Conservation (phyloP, 2,113 vertebrate genomes). For the Grammomys dolichurus region DNA sequence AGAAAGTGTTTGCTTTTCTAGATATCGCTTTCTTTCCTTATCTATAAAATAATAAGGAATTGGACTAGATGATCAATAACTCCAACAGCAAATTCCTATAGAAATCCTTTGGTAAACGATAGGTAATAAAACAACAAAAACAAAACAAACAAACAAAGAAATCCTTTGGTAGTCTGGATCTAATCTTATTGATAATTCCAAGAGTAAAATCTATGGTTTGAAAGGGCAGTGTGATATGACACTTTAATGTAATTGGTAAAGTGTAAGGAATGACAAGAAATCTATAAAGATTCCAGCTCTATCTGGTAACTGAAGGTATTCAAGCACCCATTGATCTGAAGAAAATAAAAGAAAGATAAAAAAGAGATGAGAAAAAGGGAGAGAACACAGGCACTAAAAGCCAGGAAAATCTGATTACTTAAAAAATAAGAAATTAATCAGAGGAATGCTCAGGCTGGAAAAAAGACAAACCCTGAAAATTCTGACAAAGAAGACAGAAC, state of each 20-base stretch:
- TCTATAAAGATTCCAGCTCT: conserved; percentile 11
- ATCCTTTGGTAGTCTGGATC: background rate
- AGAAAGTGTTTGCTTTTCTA: conserved; percentile 37
- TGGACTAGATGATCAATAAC: conserved; percentile 10
- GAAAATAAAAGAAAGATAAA: background rate
- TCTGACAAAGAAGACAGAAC: conserved; percentile 32
- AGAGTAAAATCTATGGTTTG: background rate
- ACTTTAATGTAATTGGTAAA: background rate
- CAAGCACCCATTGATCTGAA: background rate
- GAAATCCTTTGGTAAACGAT: background rate
- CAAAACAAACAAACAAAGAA: no score
- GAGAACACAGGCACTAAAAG: background rate
- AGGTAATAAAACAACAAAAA: no score
- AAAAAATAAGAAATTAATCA: conserved; percentile 3
- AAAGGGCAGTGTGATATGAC: background rate
- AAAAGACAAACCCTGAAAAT: background rate
- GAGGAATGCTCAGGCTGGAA: background rate
- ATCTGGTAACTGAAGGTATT: conserved; percentile 15
- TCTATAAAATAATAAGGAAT: conserved; percentile 29
- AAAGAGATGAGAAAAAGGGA: background rate
- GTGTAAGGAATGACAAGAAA: background rate
- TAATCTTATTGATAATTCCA: background rate
- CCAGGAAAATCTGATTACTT: conserved; percentile 32
- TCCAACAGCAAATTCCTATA: conserved; percentile 10
- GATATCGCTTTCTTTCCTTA: conserved; percentile 12